phyloP scores from a whole-genome alignment of 2,113 vertebrate genomes.

The Etheostoma cragini region DNA sequence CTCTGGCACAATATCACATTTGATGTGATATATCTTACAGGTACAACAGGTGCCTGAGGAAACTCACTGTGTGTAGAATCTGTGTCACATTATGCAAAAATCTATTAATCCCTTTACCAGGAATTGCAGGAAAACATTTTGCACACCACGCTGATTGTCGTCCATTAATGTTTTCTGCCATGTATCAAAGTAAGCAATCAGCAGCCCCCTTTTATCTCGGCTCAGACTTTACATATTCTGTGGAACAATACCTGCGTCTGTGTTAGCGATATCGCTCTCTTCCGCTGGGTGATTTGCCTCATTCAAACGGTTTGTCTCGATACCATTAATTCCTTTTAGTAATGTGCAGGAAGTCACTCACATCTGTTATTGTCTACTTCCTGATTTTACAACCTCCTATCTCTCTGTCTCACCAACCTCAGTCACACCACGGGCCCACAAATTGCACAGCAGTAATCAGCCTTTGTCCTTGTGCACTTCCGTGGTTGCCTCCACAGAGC shows the following conservation, averaged over 20 bases:
- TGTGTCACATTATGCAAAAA: slow-evolving; percentile 53
- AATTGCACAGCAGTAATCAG: slow-evolving; percentile 52
- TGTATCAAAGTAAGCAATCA: slow-evolving; percentile 66
- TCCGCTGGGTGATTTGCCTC: slow-evolving; percentile 61
- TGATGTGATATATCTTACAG: slow-evolving; percentile 31
- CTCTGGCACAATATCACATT: slow-evolving; percentile 29
- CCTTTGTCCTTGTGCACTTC: slow-evolving; percentile 66
- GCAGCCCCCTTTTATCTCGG: slow-evolving; percentile 56
- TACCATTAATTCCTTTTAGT: slow-evolving; percentile 79
- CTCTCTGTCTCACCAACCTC: slow-evolving; percentile 49
- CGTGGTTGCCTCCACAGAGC: slow-evolving; percentile 32
- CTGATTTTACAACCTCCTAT: slow-evolving; percentile 63
- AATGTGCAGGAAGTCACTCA: slow-evolving; percentile 69
- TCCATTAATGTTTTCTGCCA: slow-evolving; percentile 72
- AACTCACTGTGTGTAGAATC: slow-evolving; percentile 33
- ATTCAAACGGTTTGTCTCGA: slow-evolving; percentile 60
- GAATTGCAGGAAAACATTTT: slow-evolving; percentile 61
- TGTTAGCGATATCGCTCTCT: slow-evolving; percentile 43
- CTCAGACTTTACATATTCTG: slow-evolving; percentile 73
- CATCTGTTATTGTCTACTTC: slow-evolving; percentile 63
- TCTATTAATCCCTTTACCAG: slow-evolving; percentile 49
- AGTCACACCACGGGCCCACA: slow-evolving; percentile 41
- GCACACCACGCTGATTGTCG: slow-evolving; percentile 54
- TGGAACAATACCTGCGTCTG: slow-evolving; percentile 62
- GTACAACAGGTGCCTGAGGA: slow-evolving; percentile 50